A percentile compares a stretch with the other conserved stretches of the same genome.
Evolutionary conservation across 2,797 vertebrate species (phyloP).

Genomic region (Carapus acus): DNA sequence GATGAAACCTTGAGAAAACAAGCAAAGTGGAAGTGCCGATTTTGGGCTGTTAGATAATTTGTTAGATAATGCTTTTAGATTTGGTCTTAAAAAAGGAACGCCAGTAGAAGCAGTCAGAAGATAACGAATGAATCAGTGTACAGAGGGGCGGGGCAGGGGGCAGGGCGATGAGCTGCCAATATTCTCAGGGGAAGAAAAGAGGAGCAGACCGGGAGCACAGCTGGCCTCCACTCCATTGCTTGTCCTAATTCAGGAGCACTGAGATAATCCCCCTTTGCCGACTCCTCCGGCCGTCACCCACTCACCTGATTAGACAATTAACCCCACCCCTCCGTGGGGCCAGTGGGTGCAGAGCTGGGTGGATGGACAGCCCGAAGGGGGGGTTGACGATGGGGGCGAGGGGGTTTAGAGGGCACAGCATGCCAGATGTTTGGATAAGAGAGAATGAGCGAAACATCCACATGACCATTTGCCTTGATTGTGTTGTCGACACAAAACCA

Average conservation of each 20-base stretch:
- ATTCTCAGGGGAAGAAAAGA: constrained; percentile 42
- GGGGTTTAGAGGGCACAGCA: constrained; percentile 13
- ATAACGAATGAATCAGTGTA: neutral
- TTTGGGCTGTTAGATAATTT: no score
- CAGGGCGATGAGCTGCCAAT: constrained; percentile 42
- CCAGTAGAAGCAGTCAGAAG: no score
- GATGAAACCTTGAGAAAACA: no score
- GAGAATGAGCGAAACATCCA: constrained; percentile 31
- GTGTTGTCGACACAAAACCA: neutral
- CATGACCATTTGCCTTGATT: neutral
- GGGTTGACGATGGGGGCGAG: no score
- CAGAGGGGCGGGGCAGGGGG: constrained; percentile 16
- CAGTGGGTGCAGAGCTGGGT: no score
- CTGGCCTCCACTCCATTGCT: constrained; percentile 55
- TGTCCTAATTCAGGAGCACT: constrained; percentile 56
- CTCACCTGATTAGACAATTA: constrained; percentile 58
- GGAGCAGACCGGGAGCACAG: constrained; percentile 61
- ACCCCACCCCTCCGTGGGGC: constrained; percentile 50
- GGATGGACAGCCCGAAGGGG: no score
- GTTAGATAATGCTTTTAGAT: no score
- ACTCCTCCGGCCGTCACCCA: constrained; percentile 18
- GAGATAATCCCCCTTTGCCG: constrained; percentile 46
- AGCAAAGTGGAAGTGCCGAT: no score
- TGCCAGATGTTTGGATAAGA: constrained; percentile 50
- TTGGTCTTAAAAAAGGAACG: no score